phyloP scores from a whole-genome alignment of 2,888 invertebrate genomes.

The Cantharis nigra region DNA sequence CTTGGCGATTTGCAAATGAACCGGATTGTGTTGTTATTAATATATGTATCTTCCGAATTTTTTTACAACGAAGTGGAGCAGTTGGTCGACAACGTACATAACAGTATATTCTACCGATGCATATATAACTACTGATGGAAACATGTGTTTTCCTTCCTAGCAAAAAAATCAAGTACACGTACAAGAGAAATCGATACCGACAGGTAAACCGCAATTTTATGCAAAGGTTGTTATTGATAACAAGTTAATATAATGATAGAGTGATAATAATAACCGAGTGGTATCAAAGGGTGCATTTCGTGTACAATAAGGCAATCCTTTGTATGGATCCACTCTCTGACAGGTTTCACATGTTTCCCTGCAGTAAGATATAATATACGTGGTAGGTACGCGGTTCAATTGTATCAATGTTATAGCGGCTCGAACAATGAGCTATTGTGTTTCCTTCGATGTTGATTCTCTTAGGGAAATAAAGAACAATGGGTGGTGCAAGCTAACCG shows the following conservation, averaged over 20 bases:
- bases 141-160: neutral
- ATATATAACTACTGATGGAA: neutral
- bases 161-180: neutral
- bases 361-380: constrained; percentile 30
- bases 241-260: constrained; percentile 10
- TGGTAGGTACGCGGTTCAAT: constrained; percentile 26
- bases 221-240: constrained; percentile 6
- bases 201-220: neutral
- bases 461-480: constrained; percentile 14
- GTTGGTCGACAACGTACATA: neutral
- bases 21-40: neutral
- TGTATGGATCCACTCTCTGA: constrained; percentile 27
- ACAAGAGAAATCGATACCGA: constrained; percentile 1
- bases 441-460: constrained; percentile 21
- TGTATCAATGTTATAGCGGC: constrained; percentile 31
- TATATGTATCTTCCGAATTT: neutral
- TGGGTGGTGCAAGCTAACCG: constrained; percentile 10
- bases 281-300: constrained; percentile 28
- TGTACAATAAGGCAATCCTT: constrained; percentile 21
- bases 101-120: neutral
- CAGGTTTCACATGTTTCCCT: constrained; percentile 32
- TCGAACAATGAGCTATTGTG: constrained; percentile 29
- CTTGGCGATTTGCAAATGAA: neutral
- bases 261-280: constrained; percentile 16
- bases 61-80: neutral